These are phyloP conservation scores for Melanostoma mellinum DNA, from an alignment of 2,888 invertebrate species.

Conservation along the genomic window DNA sequence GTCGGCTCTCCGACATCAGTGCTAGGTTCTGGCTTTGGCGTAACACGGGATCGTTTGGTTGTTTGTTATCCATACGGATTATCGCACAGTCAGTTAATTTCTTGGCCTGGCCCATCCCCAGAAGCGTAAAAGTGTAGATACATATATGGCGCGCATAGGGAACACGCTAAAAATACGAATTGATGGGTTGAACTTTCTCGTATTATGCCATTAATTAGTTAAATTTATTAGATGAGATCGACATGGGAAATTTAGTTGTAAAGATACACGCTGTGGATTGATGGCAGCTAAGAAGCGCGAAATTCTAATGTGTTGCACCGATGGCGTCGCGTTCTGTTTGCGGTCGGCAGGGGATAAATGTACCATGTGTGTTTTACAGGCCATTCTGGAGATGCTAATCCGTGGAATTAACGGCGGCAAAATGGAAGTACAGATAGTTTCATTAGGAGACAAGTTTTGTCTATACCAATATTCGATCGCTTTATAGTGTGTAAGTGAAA, in stretches of 20 bases:
- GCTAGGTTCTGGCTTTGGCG: conserved; percentile 46
- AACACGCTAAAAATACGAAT: conserved; percentile 64
- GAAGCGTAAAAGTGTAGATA: background rate
- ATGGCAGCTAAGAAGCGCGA: conserved; percentile 57
- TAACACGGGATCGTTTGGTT: conserved; percentile 56
- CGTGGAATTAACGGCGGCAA: conserved; percentile 56
- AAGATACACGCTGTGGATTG: conserved; percentile 68
- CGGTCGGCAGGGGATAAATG: conserved; percentile 3
- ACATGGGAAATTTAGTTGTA: conserved; percentile 72
- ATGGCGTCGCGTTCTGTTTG: background rate
- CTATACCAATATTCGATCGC: background rate
- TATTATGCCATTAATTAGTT: conserved; percentile 81
- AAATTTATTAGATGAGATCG: conserved; percentile 80
- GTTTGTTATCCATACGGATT: conserved; percentile 61
- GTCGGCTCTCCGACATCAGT: conserved; percentile 25
- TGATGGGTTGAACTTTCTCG: conserved; percentile 73
- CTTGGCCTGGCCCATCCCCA: conserved; percentile 44
- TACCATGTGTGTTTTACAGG: conserved; percentile 63
- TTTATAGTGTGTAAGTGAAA: conserved; percentile 33
- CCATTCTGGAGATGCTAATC: conserved; percentile 68
- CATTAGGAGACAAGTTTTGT: conserved; percentile 56
- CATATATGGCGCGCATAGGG: conserved; percentile 26
- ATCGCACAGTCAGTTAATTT: conserved; percentile 64
- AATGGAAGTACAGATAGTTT: conserved; percentile 57
- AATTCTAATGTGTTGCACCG: conserved; percentile 35